Evolutionary conservation across 2,113 vertebrate genomes (phyloP), one percentile per base, ranked within the genome.

Genomic region (Anolis sagrei): DNA sequence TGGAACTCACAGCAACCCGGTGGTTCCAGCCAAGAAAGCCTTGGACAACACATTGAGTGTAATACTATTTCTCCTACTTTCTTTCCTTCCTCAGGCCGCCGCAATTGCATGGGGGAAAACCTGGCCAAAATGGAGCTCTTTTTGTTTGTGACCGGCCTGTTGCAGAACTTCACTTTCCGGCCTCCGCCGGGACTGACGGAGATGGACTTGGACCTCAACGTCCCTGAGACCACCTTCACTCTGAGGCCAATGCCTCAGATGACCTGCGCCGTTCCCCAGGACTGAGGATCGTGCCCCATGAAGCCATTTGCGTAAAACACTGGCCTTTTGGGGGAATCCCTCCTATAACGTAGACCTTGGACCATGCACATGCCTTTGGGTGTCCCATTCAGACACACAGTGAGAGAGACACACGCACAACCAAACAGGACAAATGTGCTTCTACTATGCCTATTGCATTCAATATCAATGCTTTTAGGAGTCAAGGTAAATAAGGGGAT

Each of bases 111-210:
- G 0, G 96, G 97, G 1, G 95, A 96, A 21, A 94, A 94, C 76
- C 90, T 97, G 27, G 96, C 96, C 87, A 95, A 93, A 93, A 95
- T 91, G 7, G 95, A 96, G 89, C 92, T 97, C 2, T 97, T 97
- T 14, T 86, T 97, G 79, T 95, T 97, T 86, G 96, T 97, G 0
- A 92, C 95, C 0, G 95, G 95, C 19, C 4, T 97, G 82, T 92
- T 97, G 23, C 95, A 96, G 91, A 94, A 88, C 0, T 96, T 96
- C 83, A 91, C 83, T 3, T 95, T 97, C 84, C 93, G n/a, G 54
- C 95, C 96, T 32, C 94, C 94, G 0, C 92, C 92, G 0, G 96
- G 95, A 9, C 76, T 95, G 69, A 86, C 89, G 23, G 91, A 95
- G 2, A 25, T 72, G 0, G 81, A 93, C 76, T 79, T 97, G 92